Evolutionary conservation across 2,888 invertebrate species (phyloP), one percentile per base, ranked within the genome.

Genomic region (Brachylomia viminalis): DNA sequence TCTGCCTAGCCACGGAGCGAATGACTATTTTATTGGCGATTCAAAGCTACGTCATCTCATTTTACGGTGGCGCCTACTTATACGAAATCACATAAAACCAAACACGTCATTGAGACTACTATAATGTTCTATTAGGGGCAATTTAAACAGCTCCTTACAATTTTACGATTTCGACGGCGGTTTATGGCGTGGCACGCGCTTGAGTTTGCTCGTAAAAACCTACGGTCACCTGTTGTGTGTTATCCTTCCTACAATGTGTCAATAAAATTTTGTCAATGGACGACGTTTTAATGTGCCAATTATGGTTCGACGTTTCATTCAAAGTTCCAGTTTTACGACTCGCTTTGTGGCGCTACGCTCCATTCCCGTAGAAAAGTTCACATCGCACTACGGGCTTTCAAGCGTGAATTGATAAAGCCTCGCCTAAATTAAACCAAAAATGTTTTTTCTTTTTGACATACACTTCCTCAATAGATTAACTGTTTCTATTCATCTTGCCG

Each of bases 171-270:
- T 94, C 88, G 90, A 92, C 93, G 94, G 89, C 92, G 89, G 91
- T 93, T 93, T 93, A 93, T 92, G 90, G 91, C 90, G 83, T 87
- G 91, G 90, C 95, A 94, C 94, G 93, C 92, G 94, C 92, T 90
- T 89, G 87, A 90, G 87, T 92, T 91, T 87, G 94, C 89, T 94
- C 95, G 94, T 95, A 95, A 94, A 94, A 95, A 95, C 92, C 92
- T 92, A 91, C 94, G 95, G 95, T 95, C 96, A 96, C 95, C 95
- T 96, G 96, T 95, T 95, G 95, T 93, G 86, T 90, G 91, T 90
- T 92, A 92, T 92, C 91, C 91, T 91, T 89, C 86, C 92, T 91
- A 91, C 92, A 92, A 92, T 92, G 91, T 93, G 93, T 92, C 93
- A 92, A 94, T 95, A 94, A 94, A 94, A 93, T 92, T 93, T 93